Base-by-base conservation (phyloP, 1,140 invertebrate genomes). In the Carcinoscorpius rotundicauda region DNA sequence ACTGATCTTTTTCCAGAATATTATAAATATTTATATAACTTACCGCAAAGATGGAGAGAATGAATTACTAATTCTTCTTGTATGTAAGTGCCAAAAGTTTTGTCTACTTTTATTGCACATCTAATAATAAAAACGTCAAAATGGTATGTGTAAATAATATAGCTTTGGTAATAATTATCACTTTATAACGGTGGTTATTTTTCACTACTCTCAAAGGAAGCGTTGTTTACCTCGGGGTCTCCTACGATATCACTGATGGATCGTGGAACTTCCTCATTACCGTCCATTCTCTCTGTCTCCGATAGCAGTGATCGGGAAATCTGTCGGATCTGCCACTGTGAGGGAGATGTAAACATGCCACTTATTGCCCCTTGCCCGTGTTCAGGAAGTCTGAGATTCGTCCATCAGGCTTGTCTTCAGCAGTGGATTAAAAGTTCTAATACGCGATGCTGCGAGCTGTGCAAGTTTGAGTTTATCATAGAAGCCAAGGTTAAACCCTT, bases 371-470 rank as follows among this genome's bases (percentile, higher is more conserved):
- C 93, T 5, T 97, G 93, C 77, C 91, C 88, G 77, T 94, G 91
- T 78, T 84, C 89, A 69, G 91, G 91, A 53, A 92, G 88, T 76
- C 78, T 97, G 70, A 86, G 92, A 73, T 97, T 88, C 80, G 92
- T 97, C 9, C 93, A 97, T 79, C 93, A 96, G 76, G 83, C 85
- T 59, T 97, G 93, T 77, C 82, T 97, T 63, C 93, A 97, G 77
- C 92, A 96, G 77, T 98, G 94, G 94, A 86, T 98, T 72, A 94
- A 94, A 70, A 91, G 91, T 66, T 93, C 92, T 4, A 91, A 96
- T 74, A 95, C 88, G 61, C 86, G 88, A 76, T 86, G 87, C 63
- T 98, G 94, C 81, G 94, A 98, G 82, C 81, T 98, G 60, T 98
- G 94, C 82, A 93, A 94, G 82, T 96, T 93, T 78, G 88, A 91